Percentiles rank a stretch among this genome's conserved stretches.
Evolutionary conservation across 2,113 vertebrate genomes (phyloP).

Genomic region (Nestor notabilis): DNA sequence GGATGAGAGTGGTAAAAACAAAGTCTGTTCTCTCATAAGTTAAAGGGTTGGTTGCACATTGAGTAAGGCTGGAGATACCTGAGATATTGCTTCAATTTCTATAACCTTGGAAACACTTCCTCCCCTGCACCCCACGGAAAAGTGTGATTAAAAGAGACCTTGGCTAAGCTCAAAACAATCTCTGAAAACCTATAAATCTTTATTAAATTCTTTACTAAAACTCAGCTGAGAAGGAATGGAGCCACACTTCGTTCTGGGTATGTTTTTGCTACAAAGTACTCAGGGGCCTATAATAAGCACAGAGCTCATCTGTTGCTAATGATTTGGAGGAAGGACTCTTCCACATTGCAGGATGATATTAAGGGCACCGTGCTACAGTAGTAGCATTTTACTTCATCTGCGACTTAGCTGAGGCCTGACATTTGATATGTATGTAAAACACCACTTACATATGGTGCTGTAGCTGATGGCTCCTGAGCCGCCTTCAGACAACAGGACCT

Average conservation of each 20-base stretch:
- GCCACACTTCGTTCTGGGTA: neutral
- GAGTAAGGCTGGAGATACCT: slow-evolving; percentile 16
- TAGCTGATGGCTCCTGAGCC: slow-evolving; percentile 7
- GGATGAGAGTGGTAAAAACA: slow-evolving; percentile 27
- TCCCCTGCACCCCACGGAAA: neutral
- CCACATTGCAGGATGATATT: neutral
- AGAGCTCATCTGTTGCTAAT: slow-evolving; percentile 10
- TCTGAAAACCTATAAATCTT: slow-evolving; percentile 54
- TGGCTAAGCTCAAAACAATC: slow-evolving; percentile 32
- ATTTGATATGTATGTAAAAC: slow-evolving; percentile 39
- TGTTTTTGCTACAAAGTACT: neutral
- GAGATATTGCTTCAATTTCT: slow-evolving; percentile 53
- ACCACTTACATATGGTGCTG: slow-evolving; percentile 22
- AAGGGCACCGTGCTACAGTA: neutral
- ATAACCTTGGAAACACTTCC: slow-evolving; percentile 16
- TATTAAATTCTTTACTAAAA: slow-evolving; percentile 55
- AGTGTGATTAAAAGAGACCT: slow-evolving; percentile 35
- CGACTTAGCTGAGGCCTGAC: neutral
- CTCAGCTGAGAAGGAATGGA: neutral
- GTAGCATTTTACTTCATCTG: slow-evolving; percentile 21
- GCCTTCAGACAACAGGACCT: neutral
- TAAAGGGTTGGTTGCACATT: neutral
- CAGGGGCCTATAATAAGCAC: neutral
- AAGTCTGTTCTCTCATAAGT: neutral
- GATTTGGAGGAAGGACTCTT: neutral